Evolutionary conservation across 2,113 vertebrate genomes (phyloP).

Genomic region (Corynorhinus townsendii): DNA sequence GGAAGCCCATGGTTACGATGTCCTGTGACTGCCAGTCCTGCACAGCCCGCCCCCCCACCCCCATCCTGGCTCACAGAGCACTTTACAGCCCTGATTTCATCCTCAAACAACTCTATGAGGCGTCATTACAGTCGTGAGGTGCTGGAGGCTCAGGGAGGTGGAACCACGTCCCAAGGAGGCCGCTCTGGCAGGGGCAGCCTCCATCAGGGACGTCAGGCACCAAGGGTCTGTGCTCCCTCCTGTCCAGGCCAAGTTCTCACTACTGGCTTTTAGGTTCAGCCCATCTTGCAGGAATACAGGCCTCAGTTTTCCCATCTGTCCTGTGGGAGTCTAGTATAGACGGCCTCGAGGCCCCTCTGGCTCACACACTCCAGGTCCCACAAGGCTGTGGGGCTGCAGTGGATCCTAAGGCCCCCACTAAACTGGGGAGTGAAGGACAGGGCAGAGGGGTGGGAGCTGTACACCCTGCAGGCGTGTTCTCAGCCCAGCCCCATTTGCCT

Average conservation of each 20-base stretch:
- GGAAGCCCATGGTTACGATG: not conserved
- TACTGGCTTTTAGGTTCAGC: not conserved
- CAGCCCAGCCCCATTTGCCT: not conserved
- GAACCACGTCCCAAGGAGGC: not conserved
- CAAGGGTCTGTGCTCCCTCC: too few relatives aligned
- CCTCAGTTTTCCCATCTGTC: not conserved
- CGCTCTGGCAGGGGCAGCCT: not conserved
- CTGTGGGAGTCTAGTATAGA: not conserved
- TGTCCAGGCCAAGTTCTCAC: not conserved
- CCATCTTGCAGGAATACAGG: fast-evolving
- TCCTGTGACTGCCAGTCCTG: not conserved
- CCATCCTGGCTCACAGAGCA: not conserved
- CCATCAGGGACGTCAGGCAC: too few relatives aligned
- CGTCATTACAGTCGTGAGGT: not conserved
- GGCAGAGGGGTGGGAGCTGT: not conserved
- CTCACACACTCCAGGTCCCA: not conserved
- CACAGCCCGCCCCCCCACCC: not conserved
- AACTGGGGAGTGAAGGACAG: not conserved
- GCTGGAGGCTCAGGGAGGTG: not conserved
- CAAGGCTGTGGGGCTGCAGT: not conserved
- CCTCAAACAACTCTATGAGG: not conserved
- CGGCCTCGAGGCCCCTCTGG: not conserved
- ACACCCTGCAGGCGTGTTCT: fast-evolving
- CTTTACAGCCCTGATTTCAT: not conserved
- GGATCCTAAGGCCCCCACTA: not conserved